Evolutionary conservation across 2,113 vertebrate species (phyloP).

Genomic region (Coryphaenoides rupestris): DNA sequence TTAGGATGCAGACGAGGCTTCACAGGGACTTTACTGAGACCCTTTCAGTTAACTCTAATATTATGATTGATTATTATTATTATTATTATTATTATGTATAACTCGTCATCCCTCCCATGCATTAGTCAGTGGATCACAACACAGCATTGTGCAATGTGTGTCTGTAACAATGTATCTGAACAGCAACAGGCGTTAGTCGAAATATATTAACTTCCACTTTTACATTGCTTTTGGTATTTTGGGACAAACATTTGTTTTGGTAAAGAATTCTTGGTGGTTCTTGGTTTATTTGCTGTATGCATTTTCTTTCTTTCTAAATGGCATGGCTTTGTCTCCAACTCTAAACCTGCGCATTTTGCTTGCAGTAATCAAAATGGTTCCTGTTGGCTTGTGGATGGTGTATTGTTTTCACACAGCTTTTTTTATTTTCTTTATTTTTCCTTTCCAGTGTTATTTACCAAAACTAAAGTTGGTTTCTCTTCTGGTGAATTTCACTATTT

Average conservation of each 20-base stretch:
- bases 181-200: background rate
- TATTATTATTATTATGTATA: no score
- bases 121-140: background rate
- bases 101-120: background rate
- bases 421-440: conserved; percentile 28
- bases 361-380: conserved; percentile 54
- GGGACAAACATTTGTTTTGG: conserved; percentile 14
- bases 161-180: background rate
- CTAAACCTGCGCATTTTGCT: conserved; percentile 53
- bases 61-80: no score
- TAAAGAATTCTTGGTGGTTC: conserved; percentile 22
- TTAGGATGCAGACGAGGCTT: no score
- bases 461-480: background rate
- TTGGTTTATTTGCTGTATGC: conserved; percentile 10
- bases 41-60: no score
- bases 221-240: background rate
- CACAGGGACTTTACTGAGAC: no score
- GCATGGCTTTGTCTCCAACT: conserved; percentile 60
- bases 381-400: background rate
- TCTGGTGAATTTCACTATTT: conserved; percentile 14
- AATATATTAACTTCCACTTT: background rate
- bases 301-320: conserved; percentile 33
- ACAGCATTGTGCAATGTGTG: no score
- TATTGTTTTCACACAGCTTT: conserved; percentile 12
- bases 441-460: background rate